Percentiles rank a stretch among this genome's conserved stretches.
Evolutionary conservation across 2,888 invertebrate genomes (phyloP).

Genomic region (Spicauda simplicius): DNA sequence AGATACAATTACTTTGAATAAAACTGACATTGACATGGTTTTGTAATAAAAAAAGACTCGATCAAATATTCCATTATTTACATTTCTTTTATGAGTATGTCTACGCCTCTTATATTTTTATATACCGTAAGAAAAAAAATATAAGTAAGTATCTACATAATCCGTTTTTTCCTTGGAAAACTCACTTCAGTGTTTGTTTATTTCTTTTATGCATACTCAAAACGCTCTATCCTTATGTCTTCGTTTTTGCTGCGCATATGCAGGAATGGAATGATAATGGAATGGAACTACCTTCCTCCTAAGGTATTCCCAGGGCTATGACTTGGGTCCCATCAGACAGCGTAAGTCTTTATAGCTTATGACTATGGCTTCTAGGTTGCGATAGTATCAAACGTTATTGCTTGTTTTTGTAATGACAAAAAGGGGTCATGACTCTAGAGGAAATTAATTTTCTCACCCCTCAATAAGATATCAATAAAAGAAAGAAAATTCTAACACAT

Average conservation of each 20-base stretch:
- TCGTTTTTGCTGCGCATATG: neutral
- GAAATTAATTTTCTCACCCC: too few species aligned
- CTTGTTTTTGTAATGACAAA: neutral
- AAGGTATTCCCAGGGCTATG: neutral
- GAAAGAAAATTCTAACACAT: too few species aligned
- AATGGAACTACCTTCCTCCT: neutral
- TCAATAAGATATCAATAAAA: too few species aligned
- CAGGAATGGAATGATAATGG: conserved; percentile 10
- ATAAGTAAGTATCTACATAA: too few species aligned
- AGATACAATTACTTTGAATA: too few species aligned
- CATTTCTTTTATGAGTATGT: too few species aligned
- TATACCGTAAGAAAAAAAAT: too few species aligned
- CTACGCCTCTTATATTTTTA: too few species aligned
- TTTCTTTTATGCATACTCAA: neutral
- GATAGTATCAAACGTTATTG: neutral
- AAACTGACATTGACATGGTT: too few species aligned
- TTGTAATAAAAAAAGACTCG: too few species aligned
- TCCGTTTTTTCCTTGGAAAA: too few species aligned
- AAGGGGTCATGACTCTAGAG: neutral
- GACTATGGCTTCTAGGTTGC: neutral
- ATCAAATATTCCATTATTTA: too few species aligned
- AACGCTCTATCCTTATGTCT: neutral
- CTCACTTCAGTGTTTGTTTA: neutral
- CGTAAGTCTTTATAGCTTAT: neutral
- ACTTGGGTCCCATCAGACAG: neutral